A percentile compares a stretch with the other conserved stretches of the same genome.
Evolutionary conservation across 2,113 vertebrate species (phyloP).

Genomic region (Grus americana): DNA sequence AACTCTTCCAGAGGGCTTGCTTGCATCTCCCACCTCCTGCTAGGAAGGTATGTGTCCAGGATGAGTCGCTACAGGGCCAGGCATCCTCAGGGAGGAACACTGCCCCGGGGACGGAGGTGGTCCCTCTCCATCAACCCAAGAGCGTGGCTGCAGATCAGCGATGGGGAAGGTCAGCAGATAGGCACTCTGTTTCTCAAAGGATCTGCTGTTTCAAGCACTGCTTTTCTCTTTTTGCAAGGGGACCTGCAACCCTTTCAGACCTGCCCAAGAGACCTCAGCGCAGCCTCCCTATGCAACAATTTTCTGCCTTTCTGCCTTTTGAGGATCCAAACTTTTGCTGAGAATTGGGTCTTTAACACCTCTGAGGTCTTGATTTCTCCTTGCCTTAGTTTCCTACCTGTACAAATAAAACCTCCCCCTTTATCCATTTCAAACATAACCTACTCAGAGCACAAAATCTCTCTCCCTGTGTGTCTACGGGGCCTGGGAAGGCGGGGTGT

Average conservation of each 20-base stretch:
- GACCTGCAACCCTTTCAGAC: background rate
- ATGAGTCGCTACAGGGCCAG: background rate
- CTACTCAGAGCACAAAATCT: background rate
- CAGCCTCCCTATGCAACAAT: background rate
- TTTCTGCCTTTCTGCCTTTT: background rate
- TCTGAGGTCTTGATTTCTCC: background rate
- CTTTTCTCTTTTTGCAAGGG: background rate
- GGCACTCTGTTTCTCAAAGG: background rate
- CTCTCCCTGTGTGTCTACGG: background rate
- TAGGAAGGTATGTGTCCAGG: background rate
- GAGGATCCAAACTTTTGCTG: background rate
- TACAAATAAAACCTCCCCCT: background rate
- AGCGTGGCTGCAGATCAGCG: fast-evolving
- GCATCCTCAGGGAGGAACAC: background rate
- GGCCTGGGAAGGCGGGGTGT: too few species aligned
- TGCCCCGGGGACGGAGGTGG: background rate
- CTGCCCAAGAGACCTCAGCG: background rate
- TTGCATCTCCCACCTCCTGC: background rate
- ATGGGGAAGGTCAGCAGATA: fast-evolving
- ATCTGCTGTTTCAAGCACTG: background rate
- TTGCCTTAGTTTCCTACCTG: background rate
- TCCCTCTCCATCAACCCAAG: fast-evolving
- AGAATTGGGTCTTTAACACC: background rate
- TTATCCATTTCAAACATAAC: background rate
- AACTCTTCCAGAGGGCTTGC: background rate